Evolutionary conservation across 1,140 invertebrate genomes (phyloP).

Genomic region (Harlomillsia oculata): DNA sequence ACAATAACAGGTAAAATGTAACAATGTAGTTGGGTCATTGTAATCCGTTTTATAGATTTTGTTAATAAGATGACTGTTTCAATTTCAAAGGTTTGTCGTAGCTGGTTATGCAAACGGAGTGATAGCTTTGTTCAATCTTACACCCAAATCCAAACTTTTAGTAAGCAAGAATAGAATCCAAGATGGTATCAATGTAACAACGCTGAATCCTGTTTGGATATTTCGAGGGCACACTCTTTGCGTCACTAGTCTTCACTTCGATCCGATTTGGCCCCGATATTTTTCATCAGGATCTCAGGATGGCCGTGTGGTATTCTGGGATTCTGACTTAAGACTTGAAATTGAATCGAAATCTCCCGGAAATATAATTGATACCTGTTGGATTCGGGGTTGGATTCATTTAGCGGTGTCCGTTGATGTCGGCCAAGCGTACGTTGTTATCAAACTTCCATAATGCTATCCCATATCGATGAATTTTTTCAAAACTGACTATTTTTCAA

Average conservation of each 20-base stretch:
- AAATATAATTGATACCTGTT: conserved; percentile 24
- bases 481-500: not conserved
- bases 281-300: conserved; percentile 22
- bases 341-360: conserved; percentile 25
- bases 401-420: conserved; percentile 15
- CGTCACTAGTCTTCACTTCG: conserved; percentile 17
- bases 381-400: conserved; percentile 32
- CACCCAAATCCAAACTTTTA: conserved; percentile 12
- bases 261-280: conserved; percentile 16
- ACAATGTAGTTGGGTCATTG: not conserved
- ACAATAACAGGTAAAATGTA: conserved; percentile 25
- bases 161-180: not conserved
- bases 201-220: conserved; percentile 27
- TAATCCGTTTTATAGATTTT: conserved; percentile 2
- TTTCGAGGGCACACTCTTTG: conserved; percentile 12
- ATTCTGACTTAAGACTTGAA: conserved; percentile 17
- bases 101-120: conserved; percentile 22
- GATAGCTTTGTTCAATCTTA: conserved; percentile 23
- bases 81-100: conserved; percentile 10
- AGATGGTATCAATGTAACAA: not conserved
- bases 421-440: conserved; percentile 14
- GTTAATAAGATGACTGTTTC: not conserved
- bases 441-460: not conserved
- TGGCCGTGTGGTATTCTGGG: conserved; percentile 18
- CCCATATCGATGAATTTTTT: not conserved